Base-by-base conservation (phyloP, 2,113 vertebrate genomes). In the Chascanopsetta lugubris region DNA sequence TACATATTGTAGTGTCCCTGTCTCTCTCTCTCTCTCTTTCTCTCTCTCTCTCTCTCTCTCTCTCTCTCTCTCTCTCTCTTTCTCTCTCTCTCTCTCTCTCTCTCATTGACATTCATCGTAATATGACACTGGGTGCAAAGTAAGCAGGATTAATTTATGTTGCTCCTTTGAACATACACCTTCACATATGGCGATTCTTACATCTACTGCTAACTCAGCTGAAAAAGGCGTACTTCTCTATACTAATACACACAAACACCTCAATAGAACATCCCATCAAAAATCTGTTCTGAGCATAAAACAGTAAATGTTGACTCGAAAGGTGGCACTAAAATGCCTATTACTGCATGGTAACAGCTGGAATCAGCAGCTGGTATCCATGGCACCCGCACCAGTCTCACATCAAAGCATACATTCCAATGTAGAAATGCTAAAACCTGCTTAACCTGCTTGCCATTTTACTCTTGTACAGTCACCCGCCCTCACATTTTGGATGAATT, bases 1-100 rank as follows among this genome's bases (percentile, higher is more conserved):
- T 85, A 80, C 62, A 76, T 71, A 76, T 57, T 66, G 56, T 42
- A 59, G 47, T 47, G 5, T 43, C 72, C 45, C 22, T n/a, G n/a
- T n/a, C n/a, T n/a, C n/a, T n/a, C n/a, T n/a, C n/a, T n/a, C n/a
- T n/a, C n/a, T n/a, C n/a, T n/a, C n/a, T n/a, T n/a, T n/a, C n/a
- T n/a, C n/a, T n/a, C n/a, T n/a, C n/a, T n/a, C n/a, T n/a, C n/a
- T n/a, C n/a, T n/a, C n/a, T n/a, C n/a, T n/a, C n/a, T n/a, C n/a
- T n/a, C n/a, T n/a, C n/a, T n/a, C n/a, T n/a, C n/a, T n/a, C n/a
- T n/a, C n/a, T n/a, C n/a, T n/a, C n/a, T n/a, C n/a, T n/a, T n/a
- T n/a, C n/a, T n/a, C n/a, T n/a, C n/a, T n/a, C n/a, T n/a, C n/a
- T n/a, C n/a, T n/a, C n/a, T n/a, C n/a, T n/a, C n/a, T n/a, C n/a